These are phyloP conservation scores for Tetrao urogallus DNA, from an alignment of 2,113 vertebrate genomes.

Conservation along the genomic window DNA sequence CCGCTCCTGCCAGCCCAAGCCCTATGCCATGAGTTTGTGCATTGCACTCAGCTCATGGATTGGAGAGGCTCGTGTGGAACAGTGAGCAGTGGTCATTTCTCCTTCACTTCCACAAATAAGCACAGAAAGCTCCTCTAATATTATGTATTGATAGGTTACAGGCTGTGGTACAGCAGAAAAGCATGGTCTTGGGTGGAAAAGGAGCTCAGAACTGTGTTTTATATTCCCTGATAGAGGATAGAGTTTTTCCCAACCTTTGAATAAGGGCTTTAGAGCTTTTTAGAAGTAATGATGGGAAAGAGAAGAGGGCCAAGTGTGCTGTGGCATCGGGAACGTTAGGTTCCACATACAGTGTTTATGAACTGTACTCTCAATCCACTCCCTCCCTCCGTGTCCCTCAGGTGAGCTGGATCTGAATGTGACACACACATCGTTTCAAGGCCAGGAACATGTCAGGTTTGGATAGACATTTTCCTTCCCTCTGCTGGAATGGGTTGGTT, in stretches of 20 bases:
- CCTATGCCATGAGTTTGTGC: background rate
- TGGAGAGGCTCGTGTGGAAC: background rate
- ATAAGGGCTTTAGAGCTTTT: background rate
- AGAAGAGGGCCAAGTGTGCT: background rate
- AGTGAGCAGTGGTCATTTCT: background rate
- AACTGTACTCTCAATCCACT: background rate
- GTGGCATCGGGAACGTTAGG: background rate
- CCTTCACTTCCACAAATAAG: background rate
- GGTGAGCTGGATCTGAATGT: background rate
- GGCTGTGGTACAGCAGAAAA: background rate
- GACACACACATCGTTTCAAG: rapidly evolving
- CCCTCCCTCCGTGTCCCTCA: background rate
- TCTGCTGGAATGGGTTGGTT: background rate
- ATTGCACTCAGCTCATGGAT: background rate
- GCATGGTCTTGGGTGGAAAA: background rate
- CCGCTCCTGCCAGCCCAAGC: background rate
- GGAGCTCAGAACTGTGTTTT: background rate
- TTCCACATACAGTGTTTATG: background rate
- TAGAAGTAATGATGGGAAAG: background rate
- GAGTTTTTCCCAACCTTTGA: background rate
- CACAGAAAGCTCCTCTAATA: background rate
- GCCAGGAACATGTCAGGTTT: background rate
- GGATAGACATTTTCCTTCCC: background rate
- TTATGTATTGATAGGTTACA: background rate
- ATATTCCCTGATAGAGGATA: background rate